Percentiles rank a stretch among this genome's conserved stretches.
phyloP scores from a whole-genome alignment of 2,888 invertebrate species.

The Atherix ibis region DNA sequence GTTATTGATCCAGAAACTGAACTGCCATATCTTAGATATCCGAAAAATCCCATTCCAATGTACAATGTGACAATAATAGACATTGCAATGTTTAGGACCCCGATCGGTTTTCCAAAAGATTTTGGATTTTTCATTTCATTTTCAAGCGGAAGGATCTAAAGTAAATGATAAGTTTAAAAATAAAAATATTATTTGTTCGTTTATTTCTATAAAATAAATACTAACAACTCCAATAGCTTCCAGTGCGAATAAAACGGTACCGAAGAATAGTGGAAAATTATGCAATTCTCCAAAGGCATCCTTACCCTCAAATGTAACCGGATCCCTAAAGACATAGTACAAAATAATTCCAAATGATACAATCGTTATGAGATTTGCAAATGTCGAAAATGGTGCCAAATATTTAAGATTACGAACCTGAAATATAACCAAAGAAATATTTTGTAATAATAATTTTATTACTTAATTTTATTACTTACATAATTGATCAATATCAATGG shows the following conservation, averaged over 20 bases:
- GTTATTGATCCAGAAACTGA: conserved; percentile 66
- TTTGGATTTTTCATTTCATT: conserved; percentile 86
- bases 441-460: background rate
- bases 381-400: conserved; percentile 75
- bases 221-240: conserved; percentile 87
- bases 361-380: conserved; percentile 75
- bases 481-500: conserved; percentile 67
- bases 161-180: too few relatives aligned
- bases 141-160: conserved; percentile 76
- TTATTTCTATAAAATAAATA: too few relatives aligned
- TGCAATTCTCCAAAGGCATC: conserved; percentile 45
- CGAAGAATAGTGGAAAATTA: conserved; percentile 82
- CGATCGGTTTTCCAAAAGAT: conserved; percentile 61
- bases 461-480: conserved; percentile 51
- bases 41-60: conserved; percentile 77
- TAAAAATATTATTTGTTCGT: background rate
- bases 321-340: conserved; percentile 65
- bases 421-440: background rate
- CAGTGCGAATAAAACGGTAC: conserved; percentile 88
- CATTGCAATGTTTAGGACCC: conserved; percentile 79
- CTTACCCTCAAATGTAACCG: conserved; percentile 46
- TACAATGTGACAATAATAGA: conserved; percentile 66
- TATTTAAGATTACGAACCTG: conserved; percentile 56
- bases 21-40: conserved; percentile 72
- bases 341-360: conserved; percentile 71